Evolutionary conservation across 2,888 invertebrate genomes (phyloP).

Genomic region (Zaprionus bogoriensis): DNA sequence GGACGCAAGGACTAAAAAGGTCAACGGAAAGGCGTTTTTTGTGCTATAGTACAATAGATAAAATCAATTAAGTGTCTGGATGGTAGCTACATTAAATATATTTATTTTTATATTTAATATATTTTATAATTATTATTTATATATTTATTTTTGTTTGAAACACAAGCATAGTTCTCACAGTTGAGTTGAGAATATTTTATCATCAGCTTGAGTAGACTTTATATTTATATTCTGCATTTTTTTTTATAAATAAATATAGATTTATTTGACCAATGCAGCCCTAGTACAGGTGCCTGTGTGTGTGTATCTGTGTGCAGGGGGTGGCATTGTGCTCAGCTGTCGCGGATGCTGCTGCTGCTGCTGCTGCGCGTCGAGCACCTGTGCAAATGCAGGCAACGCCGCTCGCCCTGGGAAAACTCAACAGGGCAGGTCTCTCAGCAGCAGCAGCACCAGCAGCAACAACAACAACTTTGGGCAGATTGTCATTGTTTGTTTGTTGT

Average conservation of each 20-base stretch:
- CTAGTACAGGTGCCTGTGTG: not conserved
- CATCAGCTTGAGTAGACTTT: not conserved
- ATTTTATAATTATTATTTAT: too few species aligned
- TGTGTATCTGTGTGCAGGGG: slow-evolving; percentile 3
- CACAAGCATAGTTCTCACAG: too few species aligned
- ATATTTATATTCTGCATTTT: not conserved
- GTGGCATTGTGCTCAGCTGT: slow-evolving; percentile 14
- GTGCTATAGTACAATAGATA: too few species aligned
- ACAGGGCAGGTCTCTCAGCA: slow-evolving; percentile 32
- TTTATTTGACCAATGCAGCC: not conserved
- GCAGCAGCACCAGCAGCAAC: slow-evolving; percentile 1
- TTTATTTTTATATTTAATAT: too few species aligned
- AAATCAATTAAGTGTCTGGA: too few species aligned
- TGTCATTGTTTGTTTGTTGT: slow-evolving; percentile 26
- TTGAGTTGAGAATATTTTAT: not conserved
- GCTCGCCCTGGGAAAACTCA: slow-evolving; percentile 50
- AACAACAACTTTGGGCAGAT: slow-evolving; percentile 31
- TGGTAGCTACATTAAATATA: too few species aligned
- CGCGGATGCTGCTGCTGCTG: slow-evolving; percentile 30
- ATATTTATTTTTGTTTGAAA: too few species aligned
- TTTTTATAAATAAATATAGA: not conserved
- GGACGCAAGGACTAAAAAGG: too few species aligned
- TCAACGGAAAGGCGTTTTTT: too few species aligned
- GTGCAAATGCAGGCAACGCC: slow-evolving; percentile 40
- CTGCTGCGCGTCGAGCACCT: slow-evolving; percentile 29